These are phyloP conservation scores for Limnephilus rhombicus DNA, from an alignment of 2,888 invertebrate genomes.

Conservation along the genomic window DNA sequence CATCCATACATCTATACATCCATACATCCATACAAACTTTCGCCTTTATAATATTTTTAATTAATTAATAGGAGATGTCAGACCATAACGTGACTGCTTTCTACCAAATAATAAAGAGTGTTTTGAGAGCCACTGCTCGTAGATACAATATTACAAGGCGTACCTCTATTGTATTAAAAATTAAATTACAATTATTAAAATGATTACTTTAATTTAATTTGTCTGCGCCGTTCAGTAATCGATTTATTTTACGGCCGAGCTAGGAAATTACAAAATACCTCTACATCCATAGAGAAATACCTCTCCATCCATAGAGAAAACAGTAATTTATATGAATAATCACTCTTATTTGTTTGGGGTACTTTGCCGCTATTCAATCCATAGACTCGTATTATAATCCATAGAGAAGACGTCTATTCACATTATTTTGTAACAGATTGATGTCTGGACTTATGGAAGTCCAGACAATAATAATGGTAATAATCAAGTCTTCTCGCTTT, in stretches of 20 bases:
- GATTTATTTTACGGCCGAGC: conserved; percentile 17
- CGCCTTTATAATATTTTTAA: too few relatives aligned
- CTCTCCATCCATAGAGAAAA: neutral
- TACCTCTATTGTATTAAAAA: conserved; percentile 34
- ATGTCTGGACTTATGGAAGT: neutral
- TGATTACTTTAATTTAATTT: conserved; percentile 48
- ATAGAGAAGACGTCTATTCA: neutral
- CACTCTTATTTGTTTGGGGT: neutral
- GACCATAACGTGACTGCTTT: too few relatives aligned
- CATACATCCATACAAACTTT: too few relatives aligned
- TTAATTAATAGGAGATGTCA: too few relatives aligned
- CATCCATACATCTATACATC: too few relatives aligned
- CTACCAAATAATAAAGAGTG: neutral
- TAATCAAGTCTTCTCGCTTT: neutral
- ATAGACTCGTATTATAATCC: too few relatives aligned
- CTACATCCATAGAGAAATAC: neutral
- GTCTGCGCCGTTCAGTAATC: conserved; percentile 5
- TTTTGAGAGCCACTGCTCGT: conserved; percentile 11
- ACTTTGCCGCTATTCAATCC: neutral
- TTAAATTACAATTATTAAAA: conserved; percentile 46
- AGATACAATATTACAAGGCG: conserved; percentile 23
- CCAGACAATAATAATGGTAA: neutral
- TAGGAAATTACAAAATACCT: neutral
- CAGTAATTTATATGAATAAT: neutral
- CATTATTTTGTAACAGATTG: neutral